Evolutionary conservation across 2,797 vertebrate species (phyloP), one percentile per base, ranked within the genome.

Genomic region (Cyclopterus lumpus): DNA sequence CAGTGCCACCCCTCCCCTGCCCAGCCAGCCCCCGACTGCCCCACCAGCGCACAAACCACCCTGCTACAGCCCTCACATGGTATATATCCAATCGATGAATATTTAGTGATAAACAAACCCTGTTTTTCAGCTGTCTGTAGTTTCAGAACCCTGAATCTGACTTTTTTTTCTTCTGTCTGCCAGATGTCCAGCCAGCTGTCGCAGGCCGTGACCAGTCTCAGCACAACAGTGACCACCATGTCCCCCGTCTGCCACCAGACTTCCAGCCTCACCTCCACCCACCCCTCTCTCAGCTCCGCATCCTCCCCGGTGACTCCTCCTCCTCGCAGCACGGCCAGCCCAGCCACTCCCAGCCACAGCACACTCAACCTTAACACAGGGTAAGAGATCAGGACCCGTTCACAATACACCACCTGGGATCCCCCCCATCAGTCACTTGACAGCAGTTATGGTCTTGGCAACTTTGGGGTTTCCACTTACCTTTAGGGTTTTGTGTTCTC

Each of bases 171-270:
- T 74, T 73, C 30, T 76, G 44, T 68, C 48, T 30, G 46, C 65
- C 89, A 95, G 95, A 94, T 96, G 91, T 89, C 92, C 86, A 93
- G 89, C 88, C 94, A 94, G 89, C 91, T 96, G 88, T 96, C 96
- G 71, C 97, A 96, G 93, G 93, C 95, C 71, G 94, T 96, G 90
- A 96, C 94, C 93, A 97, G 93, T 93, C 96, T 97, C 91, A 92
- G 95, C 96, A 96, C 97, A 96, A 95, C 97, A 91, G 96, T 95
- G 91, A 96, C 96, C 93, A 96, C 96, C 93, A 96, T 98, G 96
- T 94, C 97, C 89, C 90, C 96, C 54, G 81, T 95, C 91, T 96
- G 96, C 88, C 94, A 96, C 73, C 84, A 97, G 90, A 94, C 95
- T 82, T 94, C 96, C 85, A 96, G 95, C 84, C 93, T 95, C 89